Conservation (phyloP, 2,113 vertebrate species). For the mouse (Mus musculus) region DNA sequence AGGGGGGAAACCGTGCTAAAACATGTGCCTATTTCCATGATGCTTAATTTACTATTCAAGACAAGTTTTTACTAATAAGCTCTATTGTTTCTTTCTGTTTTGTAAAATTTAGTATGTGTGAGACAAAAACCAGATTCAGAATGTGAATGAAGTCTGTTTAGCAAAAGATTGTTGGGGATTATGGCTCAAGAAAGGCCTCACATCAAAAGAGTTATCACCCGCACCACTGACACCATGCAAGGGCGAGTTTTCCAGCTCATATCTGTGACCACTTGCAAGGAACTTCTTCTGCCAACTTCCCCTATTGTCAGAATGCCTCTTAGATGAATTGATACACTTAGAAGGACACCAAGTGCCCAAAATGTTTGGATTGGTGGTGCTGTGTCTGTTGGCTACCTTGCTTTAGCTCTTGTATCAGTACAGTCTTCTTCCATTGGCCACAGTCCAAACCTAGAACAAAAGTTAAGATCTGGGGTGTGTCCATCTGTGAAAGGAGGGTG, state of each 20-base stretch:
- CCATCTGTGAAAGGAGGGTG: not conserved
- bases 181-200: slow-evolving; percentile 60
- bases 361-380: not conserved
- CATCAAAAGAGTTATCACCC: slow-evolving; percentile 66
- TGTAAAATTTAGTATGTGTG: slow-evolving; percentile 89
- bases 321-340: slow-evolving; percentile 11
- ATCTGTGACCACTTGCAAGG: slow-evolving; percentile 48
- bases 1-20: slow-evolving; percentile 81
- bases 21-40: slow-evolving; percentile 86
- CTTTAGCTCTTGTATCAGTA: slow-evolving; percentile 18
- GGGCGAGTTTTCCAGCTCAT: slow-evolving; percentile 25
- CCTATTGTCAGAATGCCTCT: not conserved
- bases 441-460: not conserved
- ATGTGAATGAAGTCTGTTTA: slow-evolving; percentile 88
- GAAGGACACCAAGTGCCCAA: not conserved
- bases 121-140: slow-evolving; percentile 89
- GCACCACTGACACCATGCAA: slow-evolving; percentile 9
- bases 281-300: not conserved
- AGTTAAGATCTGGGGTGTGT: not conserved
- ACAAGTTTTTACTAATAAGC: slow-evolving; percentile 91
- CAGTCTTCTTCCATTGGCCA: not conserved
- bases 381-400: not conserved
- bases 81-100: slow-evolving; percentile 90
- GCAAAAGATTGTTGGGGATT: slow-evolving; percentile 60
- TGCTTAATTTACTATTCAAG: slow-evolving; percentile 88